Evolutionary conservation across 1,140 invertebrate genomes (phyloP), one percentile per base, ranked within the genome.

Genomic region (Diprion similis): DNA sequence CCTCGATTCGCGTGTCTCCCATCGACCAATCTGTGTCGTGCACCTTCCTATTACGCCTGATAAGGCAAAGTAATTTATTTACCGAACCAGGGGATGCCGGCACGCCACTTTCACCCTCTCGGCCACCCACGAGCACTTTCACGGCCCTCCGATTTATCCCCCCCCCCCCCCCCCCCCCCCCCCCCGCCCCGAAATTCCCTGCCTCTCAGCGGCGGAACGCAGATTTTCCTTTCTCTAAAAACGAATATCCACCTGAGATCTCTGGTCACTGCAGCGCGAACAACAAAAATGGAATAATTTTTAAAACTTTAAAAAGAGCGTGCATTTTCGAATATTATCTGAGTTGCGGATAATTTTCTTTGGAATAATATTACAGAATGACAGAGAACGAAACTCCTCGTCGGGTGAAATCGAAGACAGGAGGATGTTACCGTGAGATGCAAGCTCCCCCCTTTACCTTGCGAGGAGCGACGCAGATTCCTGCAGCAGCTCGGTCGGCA

Each of bases 11-110:
- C 86, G 86, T 87, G 86, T 82, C 79, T 82, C 80, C 79, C 78
- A 83, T 81, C 81, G 79, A 84, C 82, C 85, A 87, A 87, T 88
- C 86, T 86, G 84, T 86, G 85, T 87, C 84, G 82, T 83, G 85
- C 82, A 83, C 85, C 81, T 80, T 84, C 82, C 84, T 87, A 86
- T 87, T 87, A 87, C 83, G 86, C 79, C 82, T 81, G 84, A 87
- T 87, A 88, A 88, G 79, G 83, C 81, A 81, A 80, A 83, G 84
- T 86, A 87, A 88, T 88, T 88, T 87, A 88, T 88, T 87, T 87
- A 84, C 82, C 82, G 74, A 82, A 78, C 80, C 74, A 76, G 81
- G 82, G 78, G 82, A 87, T 87, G 84, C 84, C 85, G 87, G 86
- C 86, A 86, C 85, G 86, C 86, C 83, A 59, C 51, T 17, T 17